Percentiles rank a stretch among this genome's conserved stretches.
Conservation (phyloP, 1,140 invertebrate species). For the Drosophila burlai region DNA sequence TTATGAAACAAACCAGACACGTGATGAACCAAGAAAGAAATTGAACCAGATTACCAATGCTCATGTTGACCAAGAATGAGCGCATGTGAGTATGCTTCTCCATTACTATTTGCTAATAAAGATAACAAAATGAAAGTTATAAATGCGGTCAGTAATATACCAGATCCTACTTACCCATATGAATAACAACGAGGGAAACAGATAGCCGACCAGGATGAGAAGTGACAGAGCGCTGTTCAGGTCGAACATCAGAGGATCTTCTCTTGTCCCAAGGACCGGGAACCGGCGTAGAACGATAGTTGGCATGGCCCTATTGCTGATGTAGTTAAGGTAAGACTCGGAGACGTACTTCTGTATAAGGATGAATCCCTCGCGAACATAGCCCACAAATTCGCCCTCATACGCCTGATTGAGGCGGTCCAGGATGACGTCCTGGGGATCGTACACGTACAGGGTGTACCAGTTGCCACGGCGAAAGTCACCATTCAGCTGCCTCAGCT, state of each 20-base stretch:
- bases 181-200: slow-evolving; percentile 62
- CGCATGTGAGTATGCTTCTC: slow-evolving; percentile 55
- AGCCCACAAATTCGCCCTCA: slow-evolving; percentile 45
- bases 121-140: background rate
- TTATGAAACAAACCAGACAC: slow-evolving; percentile 26
- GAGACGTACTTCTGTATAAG: slow-evolving; percentile 50
- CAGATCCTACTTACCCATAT: slow-evolving; percentile 37
- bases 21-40: slow-evolving; percentile 53
- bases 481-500: slow-evolving; percentile 35
- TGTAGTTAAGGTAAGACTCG: slow-evolving; percentile 36
- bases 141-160: background rate
- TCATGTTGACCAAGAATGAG: slow-evolving; percentile 65
- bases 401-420: slow-evolving; percentile 18
- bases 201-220: slow-evolving; percentile 51
- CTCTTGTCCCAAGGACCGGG: slow-evolving; percentile 32
- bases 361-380: slow-evolving; percentile 68
- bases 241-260: slow-evolving; percentile 36
- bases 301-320: slow-evolving; percentile 11
- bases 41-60: slow-evolving; percentile 57
- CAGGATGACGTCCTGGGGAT: slow-evolving; percentile 18
- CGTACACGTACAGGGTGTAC: slow-evolving; percentile 55
- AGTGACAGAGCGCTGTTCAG: slow-evolving; percentile 31
- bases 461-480: slow-evolving; percentile 44
- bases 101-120: slow-evolving; percentile 50
- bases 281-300: slow-evolving; percentile 49